These are phyloP conservation scores for Phortica okadai DNA, from an alignment of 2,888 invertebrate species.

Conservation along the genomic window DNA sequence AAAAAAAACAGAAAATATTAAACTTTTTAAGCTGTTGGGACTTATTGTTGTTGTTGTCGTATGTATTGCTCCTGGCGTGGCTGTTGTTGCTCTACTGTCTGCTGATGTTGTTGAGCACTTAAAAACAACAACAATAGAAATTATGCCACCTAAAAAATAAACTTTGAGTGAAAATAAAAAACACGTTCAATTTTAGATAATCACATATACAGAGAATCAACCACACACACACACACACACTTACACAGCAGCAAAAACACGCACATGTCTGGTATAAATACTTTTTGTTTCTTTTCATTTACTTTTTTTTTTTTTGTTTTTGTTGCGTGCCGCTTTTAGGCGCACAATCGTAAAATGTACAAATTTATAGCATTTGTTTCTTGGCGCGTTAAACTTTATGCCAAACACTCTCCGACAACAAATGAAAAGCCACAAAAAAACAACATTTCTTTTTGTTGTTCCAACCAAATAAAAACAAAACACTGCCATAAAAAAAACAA, in stretches of 20 bases:
- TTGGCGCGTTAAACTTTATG: slow-evolving; percentile 62
- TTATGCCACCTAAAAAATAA: slow-evolving; percentile 35
- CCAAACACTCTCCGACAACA: slow-evolving; percentile 56
- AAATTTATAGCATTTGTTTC: slow-evolving; percentile 40
- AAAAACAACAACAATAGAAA: slow-evolving; percentile 44
- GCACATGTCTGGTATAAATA: slow-evolving; percentile 6
- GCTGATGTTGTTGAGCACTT: slow-evolving; percentile 32
- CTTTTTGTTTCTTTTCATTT: slow-evolving; percentile 2
- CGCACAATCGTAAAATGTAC: slow-evolving; percentile 46
- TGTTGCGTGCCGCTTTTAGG: slow-evolving; percentile 65
- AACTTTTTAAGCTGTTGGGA: slow-evolving; percentile 52
- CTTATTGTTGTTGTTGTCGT: slow-evolving; percentile 34
- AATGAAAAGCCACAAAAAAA: slow-evolving; percentile 43
- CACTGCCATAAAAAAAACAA: slow-evolving; percentile 13
- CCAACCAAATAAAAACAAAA: slow-evolving; percentile 14
- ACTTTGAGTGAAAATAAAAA: slow-evolving; percentile 46
- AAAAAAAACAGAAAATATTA: slow-evolving; percentile 24
- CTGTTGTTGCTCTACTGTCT: slow-evolving; percentile 28
- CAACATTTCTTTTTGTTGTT: neutral
- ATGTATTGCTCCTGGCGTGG: slow-evolving; percentile 22
- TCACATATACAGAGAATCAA: slow-evolving; percentile 51
- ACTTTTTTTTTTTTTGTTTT: neutral
- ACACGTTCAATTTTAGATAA: slow-evolving; percentile 61
- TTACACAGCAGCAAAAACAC: slow-evolving; percentile 27
- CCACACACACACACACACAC: slow-evolving; percentile 35